Conservation (phyloP, 2,888 invertebrate species). For the Embidobia sp. region DNA sequence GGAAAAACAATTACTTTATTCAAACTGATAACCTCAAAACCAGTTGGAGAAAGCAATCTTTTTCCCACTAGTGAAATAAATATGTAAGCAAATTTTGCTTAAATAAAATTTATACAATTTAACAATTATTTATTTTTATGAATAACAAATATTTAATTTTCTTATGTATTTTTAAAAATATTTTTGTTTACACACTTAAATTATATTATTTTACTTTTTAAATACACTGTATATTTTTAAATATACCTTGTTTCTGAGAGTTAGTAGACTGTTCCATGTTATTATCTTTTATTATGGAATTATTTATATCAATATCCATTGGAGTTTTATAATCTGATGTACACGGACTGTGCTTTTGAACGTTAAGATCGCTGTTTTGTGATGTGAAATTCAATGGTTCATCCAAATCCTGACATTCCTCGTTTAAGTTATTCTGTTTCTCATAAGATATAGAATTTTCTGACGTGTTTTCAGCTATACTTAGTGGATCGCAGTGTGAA, state of each 20-base stretch:
- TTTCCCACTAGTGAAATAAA: no score
- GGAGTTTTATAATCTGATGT: conserved; percentile 39
- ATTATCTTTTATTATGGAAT: conserved; percentile 27
- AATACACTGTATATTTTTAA: not conserved
- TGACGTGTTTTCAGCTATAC: conserved; percentile 29
- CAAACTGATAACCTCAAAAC: no score
- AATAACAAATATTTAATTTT: no score
- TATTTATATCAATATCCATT: conserved; percentile 43
- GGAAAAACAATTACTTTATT: no score
- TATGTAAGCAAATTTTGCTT: no score
- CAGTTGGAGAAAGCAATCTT: no score
- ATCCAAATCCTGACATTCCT: conserved; percentile 49
- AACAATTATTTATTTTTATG: no score
- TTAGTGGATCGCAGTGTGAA: conserved; percentile 20
- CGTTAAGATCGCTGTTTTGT: conserved; percentile 33
- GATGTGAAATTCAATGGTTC: conserved; percentile 64
- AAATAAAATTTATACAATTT: no score
- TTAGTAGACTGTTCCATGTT: conserved; percentile 31
- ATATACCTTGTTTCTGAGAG: conserved; percentile 42
- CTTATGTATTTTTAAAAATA: no score
- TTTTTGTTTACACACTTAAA: no score
- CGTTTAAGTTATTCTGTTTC: conserved; percentile 20
- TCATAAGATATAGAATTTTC: conserved; percentile 36
- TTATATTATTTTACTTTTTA: not conserved
- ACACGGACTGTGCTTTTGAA: conserved; percentile 33